Conservation (phyloP, 2,888 invertebrate genomes). For the Trissolcus brochymenae region DNA sequence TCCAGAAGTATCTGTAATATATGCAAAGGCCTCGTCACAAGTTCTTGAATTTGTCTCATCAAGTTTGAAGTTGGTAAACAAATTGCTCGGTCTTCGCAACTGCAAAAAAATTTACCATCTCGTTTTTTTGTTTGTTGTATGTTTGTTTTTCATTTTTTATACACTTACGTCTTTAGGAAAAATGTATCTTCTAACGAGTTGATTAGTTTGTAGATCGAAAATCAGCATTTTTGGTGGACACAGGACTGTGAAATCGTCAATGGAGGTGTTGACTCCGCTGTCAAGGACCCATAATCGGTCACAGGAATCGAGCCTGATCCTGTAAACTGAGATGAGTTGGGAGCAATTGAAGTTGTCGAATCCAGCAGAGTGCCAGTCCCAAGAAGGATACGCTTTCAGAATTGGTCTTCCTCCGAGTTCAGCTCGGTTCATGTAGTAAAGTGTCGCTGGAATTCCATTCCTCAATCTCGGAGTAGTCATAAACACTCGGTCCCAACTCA, state of each 20-base stretch:
- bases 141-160: neutral
- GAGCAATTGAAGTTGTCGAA: constrained; percentile 85
- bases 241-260: constrained; percentile 82
- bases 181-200: constrained; percentile 82
- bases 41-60: constrained; percentile 83
- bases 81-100: constrained; percentile 84
- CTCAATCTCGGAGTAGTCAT: constrained; percentile 86
- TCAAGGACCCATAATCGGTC: constrained; percentile 90
- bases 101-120: constrained; percentile 55
- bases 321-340: constrained; percentile 87
- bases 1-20: constrained; percentile 89
- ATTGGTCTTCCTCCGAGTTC: constrained; percentile 84
- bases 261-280: constrained; percentile 84
- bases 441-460: constrained; percentile 86
- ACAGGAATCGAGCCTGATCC: constrained; percentile 86
- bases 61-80: constrained; percentile 87
- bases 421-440: constrained; percentile 83
- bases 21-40: constrained; percentile 88
- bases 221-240: constrained; percentile 90
- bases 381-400: constrained; percentile 85
- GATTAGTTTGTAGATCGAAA: constrained; percentile 86
- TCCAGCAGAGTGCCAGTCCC: constrained; percentile 86
- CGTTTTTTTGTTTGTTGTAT: no score
- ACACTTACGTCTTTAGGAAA: constrained; percentile 82
- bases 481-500: constrained; percentile 84